These are phyloP conservation scores for Mormyrus lacerda DNA, from an alignment of 2,113 vertebrate genomes.

Conservation along the genomic window DNA sequence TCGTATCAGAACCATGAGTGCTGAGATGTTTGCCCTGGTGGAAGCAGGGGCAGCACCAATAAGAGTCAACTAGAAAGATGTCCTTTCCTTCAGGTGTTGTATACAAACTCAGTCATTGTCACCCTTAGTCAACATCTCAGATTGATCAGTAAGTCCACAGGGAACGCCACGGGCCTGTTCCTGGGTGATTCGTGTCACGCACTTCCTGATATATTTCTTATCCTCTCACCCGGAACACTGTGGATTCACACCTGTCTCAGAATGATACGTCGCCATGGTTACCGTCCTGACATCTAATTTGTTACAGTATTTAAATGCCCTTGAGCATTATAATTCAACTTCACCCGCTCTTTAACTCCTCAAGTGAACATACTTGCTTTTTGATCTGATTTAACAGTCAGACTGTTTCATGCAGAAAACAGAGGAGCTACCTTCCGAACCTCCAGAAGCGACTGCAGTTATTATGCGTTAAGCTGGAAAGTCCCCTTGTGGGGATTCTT, in stretches of 20 bases:
- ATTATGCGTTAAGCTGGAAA: not conserved
- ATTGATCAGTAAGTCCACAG: not conserved
- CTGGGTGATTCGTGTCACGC: not conserved
- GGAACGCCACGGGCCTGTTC: not conserved
- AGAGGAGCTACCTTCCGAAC: not conserved
- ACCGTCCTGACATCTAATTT: not conserved
- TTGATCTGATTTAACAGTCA: not conserved
- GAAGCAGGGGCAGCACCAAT: not conserved
- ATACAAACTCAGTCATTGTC: constrained; percentile 9
- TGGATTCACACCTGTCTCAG: not conserved
- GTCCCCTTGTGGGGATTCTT: not conserved
- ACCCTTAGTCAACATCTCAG: not conserved
- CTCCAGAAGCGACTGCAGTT: not conserved
- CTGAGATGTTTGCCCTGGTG: not conserved
- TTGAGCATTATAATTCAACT: not conserved
- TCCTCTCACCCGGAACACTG: not conserved
- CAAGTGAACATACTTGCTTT: not conserved
- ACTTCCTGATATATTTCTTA: not conserved
- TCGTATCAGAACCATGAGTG: not conserved
- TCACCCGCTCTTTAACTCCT: not conserved
- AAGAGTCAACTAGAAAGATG: not conserved
- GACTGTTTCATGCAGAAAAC: not conserved
- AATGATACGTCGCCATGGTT: not conserved
- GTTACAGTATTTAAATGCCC: constrained; percentile 3
- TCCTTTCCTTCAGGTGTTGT: not conserved